A percentile compares a stretch with the other conserved stretches of the same genome.
Evolutionary conservation across 2,888 invertebrate genomes (phyloP).

Genomic region (Bombylius major): DNA sequence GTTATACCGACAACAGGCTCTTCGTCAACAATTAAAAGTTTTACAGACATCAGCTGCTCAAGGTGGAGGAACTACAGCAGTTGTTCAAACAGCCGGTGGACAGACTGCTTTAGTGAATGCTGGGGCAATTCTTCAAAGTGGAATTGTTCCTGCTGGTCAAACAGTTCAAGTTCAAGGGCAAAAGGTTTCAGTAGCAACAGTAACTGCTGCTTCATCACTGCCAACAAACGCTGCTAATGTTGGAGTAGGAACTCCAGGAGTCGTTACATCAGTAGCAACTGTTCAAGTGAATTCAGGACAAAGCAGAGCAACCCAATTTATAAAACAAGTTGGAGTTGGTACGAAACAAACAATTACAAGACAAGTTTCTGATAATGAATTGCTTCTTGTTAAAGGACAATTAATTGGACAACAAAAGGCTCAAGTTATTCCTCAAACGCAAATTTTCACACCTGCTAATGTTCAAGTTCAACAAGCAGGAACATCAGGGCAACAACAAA

Average conservation of each 20-base stretch:
- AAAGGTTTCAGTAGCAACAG: conserved; percentile 32
- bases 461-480: conserved; percentile 31
- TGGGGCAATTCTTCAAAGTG: conserved; percentile 34
- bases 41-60: conserved; percentile 17
- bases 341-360: conserved; percentile 39
- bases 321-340: conserved; percentile 30
- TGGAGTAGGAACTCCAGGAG: conserved; percentile 22
- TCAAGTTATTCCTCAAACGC: conserved; percentile 39
- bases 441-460: conserved; percentile 46
- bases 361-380: conserved; percentile 45
- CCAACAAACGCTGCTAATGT: conserved; percentile 17
- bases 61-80: conserved; percentile 19
- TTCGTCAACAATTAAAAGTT: conserved; percentile 30
- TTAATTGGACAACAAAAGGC: conserved; percentile 33
- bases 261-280: conserved; percentile 35
- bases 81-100: conserved; percentile 30
- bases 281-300: conserved; percentile 39
- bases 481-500: conserved; percentile 27
- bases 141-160: conserved; percentile 26
- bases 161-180: conserved; percentile 34
- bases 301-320: conserved; percentile 29
- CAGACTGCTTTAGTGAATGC: conserved; percentile 28
- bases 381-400: conserved; percentile 46
- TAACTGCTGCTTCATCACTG: conserved; percentile 15
- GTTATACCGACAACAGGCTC: conserved; percentile 28